These are phyloP conservation scores for Pluvianellus socialis DNA, from an alignment of 2,113 vertebrate genomes.

Conservation along the genomic window DNA sequence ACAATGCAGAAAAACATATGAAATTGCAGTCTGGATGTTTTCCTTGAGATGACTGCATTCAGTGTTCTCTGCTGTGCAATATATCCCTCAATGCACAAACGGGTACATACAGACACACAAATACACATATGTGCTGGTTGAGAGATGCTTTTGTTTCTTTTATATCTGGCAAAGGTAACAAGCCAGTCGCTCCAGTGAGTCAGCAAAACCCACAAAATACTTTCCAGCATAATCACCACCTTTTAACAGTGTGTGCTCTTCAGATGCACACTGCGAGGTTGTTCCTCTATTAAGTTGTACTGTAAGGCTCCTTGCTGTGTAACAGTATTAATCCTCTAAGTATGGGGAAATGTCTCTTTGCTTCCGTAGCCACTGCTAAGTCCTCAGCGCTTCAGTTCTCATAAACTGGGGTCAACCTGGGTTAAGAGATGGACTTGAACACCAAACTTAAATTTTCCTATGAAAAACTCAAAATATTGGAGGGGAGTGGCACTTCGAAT, in stretches of 20 bases:
- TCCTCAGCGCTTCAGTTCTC: background rate
- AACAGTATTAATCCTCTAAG: background rate
- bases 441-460: background rate
- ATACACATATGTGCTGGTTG: background rate
- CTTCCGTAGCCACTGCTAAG: background rate
- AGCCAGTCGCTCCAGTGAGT: background rate
- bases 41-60: background rate
- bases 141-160: constrained; percentile 40
- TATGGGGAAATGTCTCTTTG: background rate
- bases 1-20: background rate
- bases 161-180: background rate
- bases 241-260: constrained; percentile 30
- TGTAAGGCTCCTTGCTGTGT: background rate
- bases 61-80: background rate
- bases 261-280: constrained; percentile 5
- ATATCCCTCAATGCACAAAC: background rate
- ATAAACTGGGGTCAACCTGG: background rate
- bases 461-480: background rate
- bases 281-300: background rate
- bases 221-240: constrained; percentile 51
- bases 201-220: constrained; percentile 60
- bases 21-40: background rate
- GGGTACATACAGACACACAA: background rate
- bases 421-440: background rate
- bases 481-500: background rate